A percentile compares a stretch with the other conserved stretches of the same genome.
These are phyloP conservation scores for Megalops cyprinoides DNA, from an alignment of 2,797 vertebrate species.

Conservation along the genomic window DNA sequence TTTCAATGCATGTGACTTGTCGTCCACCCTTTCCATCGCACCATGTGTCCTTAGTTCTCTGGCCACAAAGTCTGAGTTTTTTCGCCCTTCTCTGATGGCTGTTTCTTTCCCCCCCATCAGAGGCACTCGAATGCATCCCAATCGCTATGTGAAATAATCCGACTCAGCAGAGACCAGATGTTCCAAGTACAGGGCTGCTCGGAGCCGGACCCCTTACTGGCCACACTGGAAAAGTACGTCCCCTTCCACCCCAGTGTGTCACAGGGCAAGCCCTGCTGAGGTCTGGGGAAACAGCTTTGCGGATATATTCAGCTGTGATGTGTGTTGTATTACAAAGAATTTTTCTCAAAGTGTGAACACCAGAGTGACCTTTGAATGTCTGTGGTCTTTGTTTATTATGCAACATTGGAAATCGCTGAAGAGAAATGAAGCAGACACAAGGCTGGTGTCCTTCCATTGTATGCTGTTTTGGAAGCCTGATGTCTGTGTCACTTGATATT, in stretches of 20 bases:
- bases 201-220: slow-evolving; percentile 93
- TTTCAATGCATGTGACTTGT: too few relatives aligned
- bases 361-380: too few relatives aligned
- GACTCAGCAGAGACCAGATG: slow-evolving; percentile 98
- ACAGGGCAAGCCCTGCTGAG: neutral
- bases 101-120: slow-evolving; percentile 63
- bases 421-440: too few relatives aligned
- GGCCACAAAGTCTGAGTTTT: neutral
- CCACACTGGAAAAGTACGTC: slow-evolving; percentile 93
- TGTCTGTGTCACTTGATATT: too few relatives aligned
- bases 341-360: too few relatives aligned
- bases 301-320: too few relatives aligned
- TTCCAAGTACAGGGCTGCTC: slow-evolving; percentile 94
- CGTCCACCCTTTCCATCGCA: neutral
- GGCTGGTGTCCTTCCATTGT: too few relatives aligned
- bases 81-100: neutral
- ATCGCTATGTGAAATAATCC: slow-evolving; percentile 98
- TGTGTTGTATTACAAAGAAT: too few relatives aligned
- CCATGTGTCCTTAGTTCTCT: neutral
- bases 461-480: too few relatives aligned
- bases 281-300: too few relatives aligned
- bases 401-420: too few relatives aligned
- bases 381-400: too few relatives aligned
- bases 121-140: slow-evolving; percentile 98
- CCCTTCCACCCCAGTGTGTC: neutral